Conservation (phyloP, 2,888 invertebrate species). For the Lypha dubia region DNA sequence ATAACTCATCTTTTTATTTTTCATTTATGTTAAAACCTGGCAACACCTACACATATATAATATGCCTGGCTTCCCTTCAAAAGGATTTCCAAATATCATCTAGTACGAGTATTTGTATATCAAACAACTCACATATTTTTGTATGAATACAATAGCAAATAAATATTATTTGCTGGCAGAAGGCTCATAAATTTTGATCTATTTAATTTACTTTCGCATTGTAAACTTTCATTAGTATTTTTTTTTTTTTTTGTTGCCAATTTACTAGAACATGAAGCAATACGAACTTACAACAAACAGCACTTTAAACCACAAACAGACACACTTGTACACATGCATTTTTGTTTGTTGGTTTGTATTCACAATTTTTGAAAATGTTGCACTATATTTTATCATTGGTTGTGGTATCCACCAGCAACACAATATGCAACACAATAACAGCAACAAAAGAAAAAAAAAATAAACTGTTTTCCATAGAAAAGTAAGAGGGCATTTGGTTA, state of each 20-base stretch:
- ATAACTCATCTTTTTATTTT: no score
- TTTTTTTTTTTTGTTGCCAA: constrained; percentile 67
- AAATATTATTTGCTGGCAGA: constrained; percentile 64
- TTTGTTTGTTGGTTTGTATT: no score
- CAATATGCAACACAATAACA: not conserved
- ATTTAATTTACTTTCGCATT: constrained; percentile 71
- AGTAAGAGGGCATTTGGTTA: constrained; percentile 59
- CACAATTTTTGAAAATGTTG: constrained; percentile 28
- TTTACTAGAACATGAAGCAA: constrained; percentile 45
- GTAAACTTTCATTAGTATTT: constrained; percentile 71
- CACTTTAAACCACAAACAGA: constrained; percentile 25
- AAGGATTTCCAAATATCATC: not conserved
- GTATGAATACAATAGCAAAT: constrained; percentile 34
- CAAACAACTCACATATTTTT: constrained; percentile 15
- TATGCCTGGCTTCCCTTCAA: not conserved
- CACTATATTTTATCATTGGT: constrained; percentile 47
- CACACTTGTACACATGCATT: not conserved
- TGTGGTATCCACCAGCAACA: constrained; percentile 45
- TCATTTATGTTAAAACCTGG: not conserved
- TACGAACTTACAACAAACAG: constrained; percentile 11
- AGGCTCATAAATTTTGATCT: constrained; percentile 71
- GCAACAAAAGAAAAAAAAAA: not conserved
- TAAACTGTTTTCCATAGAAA: constrained; percentile 15
- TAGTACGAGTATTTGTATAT: constrained; percentile 24
- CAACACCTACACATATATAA: constrained; percentile 13